Conservation (phyloP, 2,797 vertebrate genomes). For the Dicrostonyx torquatus region DNA sequence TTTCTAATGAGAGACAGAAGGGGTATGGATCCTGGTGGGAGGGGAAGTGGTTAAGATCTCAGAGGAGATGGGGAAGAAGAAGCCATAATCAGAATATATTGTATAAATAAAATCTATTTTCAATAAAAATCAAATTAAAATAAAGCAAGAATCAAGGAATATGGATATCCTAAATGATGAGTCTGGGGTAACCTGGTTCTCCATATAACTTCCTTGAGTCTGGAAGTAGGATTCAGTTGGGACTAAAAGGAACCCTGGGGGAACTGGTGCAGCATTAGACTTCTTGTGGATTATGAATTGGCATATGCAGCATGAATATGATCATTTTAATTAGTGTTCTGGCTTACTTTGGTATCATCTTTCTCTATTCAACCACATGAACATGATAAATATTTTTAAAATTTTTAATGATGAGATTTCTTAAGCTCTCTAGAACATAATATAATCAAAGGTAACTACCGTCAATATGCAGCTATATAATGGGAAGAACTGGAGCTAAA, state of each 20-base stretch:
- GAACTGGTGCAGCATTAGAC: not conserved
- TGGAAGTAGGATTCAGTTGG: not conserved
- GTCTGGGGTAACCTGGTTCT: not conserved
- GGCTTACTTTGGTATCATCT: not conserved
- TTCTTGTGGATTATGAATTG: not conserved
- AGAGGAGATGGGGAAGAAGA: not conserved
- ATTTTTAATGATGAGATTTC: not conserved
- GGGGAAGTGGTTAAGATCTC: not conserved
- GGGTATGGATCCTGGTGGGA: not conserved
- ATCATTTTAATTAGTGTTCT: not conserved
- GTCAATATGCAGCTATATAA: not conserved
- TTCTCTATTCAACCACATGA: not conserved
- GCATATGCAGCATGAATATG: not conserved
- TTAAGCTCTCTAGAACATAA: not conserved
- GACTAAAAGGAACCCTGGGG: not conserved
- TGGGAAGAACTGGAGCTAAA: not conserved
- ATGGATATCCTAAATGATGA: not conserved
- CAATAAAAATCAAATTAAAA: not conserved
- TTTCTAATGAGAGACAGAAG: not conserved
- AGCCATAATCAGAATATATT: not conserved
- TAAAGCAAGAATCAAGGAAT: not conserved
- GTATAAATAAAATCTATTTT: not conserved
- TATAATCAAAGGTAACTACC: not conserved
- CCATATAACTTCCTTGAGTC: not conserved
- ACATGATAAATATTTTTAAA: not conserved